A percentile compares a stretch with the other conserved stretches of the same genome.
Conservation (phyloP, 2,888 invertebrate species). For the Oasisia sp. region DNA sequence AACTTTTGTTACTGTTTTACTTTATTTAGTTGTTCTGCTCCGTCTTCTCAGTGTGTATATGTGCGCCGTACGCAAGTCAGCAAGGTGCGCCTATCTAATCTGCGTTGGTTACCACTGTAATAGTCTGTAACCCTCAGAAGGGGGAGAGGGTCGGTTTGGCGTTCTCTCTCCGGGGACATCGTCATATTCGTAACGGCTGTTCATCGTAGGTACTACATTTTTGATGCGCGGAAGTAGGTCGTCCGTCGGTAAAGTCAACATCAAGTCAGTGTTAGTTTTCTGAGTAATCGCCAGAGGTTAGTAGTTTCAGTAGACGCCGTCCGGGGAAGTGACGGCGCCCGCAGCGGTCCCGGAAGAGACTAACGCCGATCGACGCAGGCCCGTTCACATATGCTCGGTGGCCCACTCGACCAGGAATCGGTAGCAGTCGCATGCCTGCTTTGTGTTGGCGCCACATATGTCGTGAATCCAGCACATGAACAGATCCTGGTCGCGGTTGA, state of each 20-base stretch:
- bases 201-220: too few species aligned
- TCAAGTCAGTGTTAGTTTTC: not conserved
- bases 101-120: too few species aligned
- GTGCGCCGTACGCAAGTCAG: too few species aligned
- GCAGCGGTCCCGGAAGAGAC: not conserved
- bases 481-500: conserved; percentile 21
- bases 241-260: not conserved
- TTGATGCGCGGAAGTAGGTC: not conserved
- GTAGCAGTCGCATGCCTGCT: conserved; percentile 4
- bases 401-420: not conserved
- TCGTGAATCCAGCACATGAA: conserved; percentile 26
- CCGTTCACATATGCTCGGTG: not conserved
- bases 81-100: too few species aligned
- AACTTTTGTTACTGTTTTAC: too few species aligned
- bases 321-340: not conserved
- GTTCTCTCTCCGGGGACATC: too few species aligned
- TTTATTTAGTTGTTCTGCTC: too few species aligned
- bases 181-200: too few species aligned
- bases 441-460: not conserved
- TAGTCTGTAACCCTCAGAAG: too few species aligned
- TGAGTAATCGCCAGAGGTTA: not conserved
- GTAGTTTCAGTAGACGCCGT: not conserved
- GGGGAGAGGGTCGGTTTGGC: too few species aligned
- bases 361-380: not conserved
- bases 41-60: too few species aligned